Evolutionary conservation across 2,797 vertebrate species (phyloP), one percentile per base, ranked within the genome.

Genomic region (Hyperoplus lanceolatus): DNA sequence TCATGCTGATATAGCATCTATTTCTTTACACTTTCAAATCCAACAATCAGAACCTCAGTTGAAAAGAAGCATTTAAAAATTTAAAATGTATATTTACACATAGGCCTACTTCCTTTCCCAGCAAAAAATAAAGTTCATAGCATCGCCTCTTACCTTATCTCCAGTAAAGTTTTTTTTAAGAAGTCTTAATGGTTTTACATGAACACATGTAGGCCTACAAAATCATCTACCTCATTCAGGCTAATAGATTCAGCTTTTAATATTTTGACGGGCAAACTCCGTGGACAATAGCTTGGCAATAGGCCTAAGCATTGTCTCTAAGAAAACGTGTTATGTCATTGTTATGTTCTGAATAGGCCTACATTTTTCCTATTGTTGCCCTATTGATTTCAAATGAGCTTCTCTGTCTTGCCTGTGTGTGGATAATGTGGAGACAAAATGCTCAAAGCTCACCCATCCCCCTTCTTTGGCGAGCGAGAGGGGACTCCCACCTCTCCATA

Each of bases 371-470:
- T 46, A 68, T 70, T 75, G 59, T 60, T 75, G 71, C 80, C 70
- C 62, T 68, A 81, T 85, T 78, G 63, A 82, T 85, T 86, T 84
- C 15, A 83, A 59, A 82, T 87, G 11, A 77, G 66, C 62, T 60
- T 1, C 65, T 43, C 39, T 70, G 59, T 73, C 48, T 67, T 62
- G 9, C 50, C 66, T 55, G 63, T 21, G 63, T 81, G 75, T 86
- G 70, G 79, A 82, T 87, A 73, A 90, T 75, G 67, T 82, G 80
- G 63, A 85, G 81, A 85, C 80, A 85, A 85, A 88, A 80, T 83
- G 68, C 63, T 74, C 73, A 60, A 69, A 67, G 74, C 53, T 77
- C 51, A 78, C 86, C 92, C 86, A 84, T 83, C 92, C 88, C 91
- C 91, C 88, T 87, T 77, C 54, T 29, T 60, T 14, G 21, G 58